Evolutionary conservation across 1,140 invertebrate genomes (phyloP), one percentile per base, ranked within the genome.

Genomic region (Eriocheir sinensis): DNA sequence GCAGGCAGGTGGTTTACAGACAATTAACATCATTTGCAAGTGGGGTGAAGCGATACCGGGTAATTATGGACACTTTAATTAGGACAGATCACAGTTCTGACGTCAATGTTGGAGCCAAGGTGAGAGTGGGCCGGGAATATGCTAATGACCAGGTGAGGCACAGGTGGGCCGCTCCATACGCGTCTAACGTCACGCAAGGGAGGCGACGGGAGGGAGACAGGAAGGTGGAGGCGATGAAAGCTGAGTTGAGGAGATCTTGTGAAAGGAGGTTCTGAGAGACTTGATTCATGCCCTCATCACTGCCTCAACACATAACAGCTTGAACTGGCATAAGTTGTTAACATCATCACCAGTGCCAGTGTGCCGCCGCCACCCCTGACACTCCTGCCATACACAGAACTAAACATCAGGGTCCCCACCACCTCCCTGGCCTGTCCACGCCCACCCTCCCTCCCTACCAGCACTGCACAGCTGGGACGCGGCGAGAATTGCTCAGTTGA

Each of bases 401-500:
- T 15, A 8, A 4, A 48, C 44, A 48, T 48, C 44, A 21, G 21
- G 6, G 60, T 72, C 60, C 60, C 60, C 60, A n/a, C 12, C 1
- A 9, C 53, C 53, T 27, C 53, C 60, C 60, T 8, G 21, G 4
- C 44, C 15, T 6, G 4, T 3, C 53, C 53, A 6, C 6, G 6
- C 53, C 53, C 60, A 2, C 6, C 60, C 21, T n/a, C 6, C 60
- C 21, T n/a, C 60, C 12, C 2, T 12, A 12, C 60, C 60, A 21
- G 60, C 27, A 27, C 60, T 72, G 60, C 60, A 72, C 89, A 90
- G 89, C 89, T 90, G 89, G 41, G 41, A 38, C 89, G 12, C 48
- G 41, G 89, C 48, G 89, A 90, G 89, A 90, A 90, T 90, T 90
- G 48, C 32, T 90, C 89, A 90, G 89, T 60, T 90, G 89, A 90